Evolutionary conservation across 2,113 vertebrate genomes (phyloP).

Genomic region (Stegastes partitus): DNA sequence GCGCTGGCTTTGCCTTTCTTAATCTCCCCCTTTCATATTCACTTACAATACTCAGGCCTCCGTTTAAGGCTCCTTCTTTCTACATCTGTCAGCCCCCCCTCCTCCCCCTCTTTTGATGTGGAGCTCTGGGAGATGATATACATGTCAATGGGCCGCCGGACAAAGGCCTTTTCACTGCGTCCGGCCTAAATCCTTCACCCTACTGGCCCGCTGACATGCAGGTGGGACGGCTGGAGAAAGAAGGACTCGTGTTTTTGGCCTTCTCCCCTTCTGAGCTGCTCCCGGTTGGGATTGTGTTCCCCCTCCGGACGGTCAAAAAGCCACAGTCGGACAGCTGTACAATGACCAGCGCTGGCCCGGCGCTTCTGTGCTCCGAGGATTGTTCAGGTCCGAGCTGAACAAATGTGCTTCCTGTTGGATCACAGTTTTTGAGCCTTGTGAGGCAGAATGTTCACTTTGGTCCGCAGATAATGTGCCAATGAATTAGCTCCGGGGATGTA

Average conservation of each 20-base stretch:
- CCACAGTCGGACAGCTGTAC: conserved; percentile 54
- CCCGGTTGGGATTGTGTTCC: conserved; percentile 46
- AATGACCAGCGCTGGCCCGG: conserved; percentile 38
- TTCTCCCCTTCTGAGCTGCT: conserved; percentile 11
- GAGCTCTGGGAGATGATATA: conserved; percentile 83
- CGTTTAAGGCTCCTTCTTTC: conserved; percentile 45
- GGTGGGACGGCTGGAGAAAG: conserved; percentile 76
- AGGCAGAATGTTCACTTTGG: conserved; percentile 65
- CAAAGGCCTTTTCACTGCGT: conserved; percentile 81
- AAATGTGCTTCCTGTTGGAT: conserved; percentile 53
- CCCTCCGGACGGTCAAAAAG: conserved; percentile 40
- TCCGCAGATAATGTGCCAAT: conserved; percentile 11
- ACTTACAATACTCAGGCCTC: conserved; percentile 49
- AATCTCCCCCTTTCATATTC: conserved; percentile 71
- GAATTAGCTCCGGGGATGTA: conserved; percentile 38
- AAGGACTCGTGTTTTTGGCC: conserved; percentile 54
- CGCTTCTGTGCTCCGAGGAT: conserved; percentile 29
- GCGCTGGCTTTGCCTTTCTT: conserved; percentile 58
- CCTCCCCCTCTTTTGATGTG: conserved; percentile 57
- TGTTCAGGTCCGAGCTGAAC: conserved; percentile 47
- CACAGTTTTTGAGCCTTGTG: conserved; percentile 38
- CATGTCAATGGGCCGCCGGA: conserved; percentile 84
- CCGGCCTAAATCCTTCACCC: conserved; percentile 72
- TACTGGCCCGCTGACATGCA: conserved; percentile 68
- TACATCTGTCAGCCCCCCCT: conserved; percentile 29